phyloP scores from a whole-genome alignment of 1,140 invertebrate species.

The Portunus trituberculatus region DNA sequence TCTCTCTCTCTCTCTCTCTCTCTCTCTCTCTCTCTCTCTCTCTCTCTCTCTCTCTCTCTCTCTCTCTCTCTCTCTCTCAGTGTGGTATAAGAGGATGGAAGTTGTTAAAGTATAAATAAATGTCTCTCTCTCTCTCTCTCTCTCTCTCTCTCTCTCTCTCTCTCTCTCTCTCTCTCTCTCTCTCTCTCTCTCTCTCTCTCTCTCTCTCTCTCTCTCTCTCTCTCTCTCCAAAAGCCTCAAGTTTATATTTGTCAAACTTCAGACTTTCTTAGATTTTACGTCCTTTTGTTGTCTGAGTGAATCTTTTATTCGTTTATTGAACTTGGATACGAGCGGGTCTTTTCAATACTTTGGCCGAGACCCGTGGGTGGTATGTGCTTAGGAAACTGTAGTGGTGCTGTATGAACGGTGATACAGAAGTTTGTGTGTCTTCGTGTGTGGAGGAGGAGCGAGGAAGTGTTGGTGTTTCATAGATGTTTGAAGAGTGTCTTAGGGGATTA shows the following conservation, averaged over 20 bases:
- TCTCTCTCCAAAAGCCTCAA: background rate
- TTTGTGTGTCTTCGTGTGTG: too few relatives aligned
- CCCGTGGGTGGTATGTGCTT: too few relatives aligned
- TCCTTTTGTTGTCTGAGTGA: too few relatives aligned
- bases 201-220: constrained; percentile 36
- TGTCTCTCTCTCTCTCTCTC: constrained; percentile 45
- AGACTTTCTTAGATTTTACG: too few relatives aligned
- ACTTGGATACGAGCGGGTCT: too few relatives aligned
- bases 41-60: constrained; percentile 13
- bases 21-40: background rate
- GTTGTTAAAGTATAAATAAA: too few relatives aligned
- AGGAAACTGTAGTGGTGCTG: background rate
- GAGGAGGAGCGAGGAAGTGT: too few relatives aligned
- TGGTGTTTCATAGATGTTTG: background rate
- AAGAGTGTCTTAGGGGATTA: too few relatives aligned
- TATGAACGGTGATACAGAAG: background rate
- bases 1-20: background rate
- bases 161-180: constrained; percentile 45
- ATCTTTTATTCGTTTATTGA: too few relatives aligned
- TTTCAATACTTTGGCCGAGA: too few relatives aligned
- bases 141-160: constrained; percentile 50
- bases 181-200: constrained; percentile 44
- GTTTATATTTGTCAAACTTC: too few relatives aligned
- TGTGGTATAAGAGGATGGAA: too few relatives aligned
- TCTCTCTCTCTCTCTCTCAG: background rate